These are phyloP conservation scores for Papilio protenor DNA, from an alignment of 2,888 invertebrate species.

Conservation along the genomic window DNA sequence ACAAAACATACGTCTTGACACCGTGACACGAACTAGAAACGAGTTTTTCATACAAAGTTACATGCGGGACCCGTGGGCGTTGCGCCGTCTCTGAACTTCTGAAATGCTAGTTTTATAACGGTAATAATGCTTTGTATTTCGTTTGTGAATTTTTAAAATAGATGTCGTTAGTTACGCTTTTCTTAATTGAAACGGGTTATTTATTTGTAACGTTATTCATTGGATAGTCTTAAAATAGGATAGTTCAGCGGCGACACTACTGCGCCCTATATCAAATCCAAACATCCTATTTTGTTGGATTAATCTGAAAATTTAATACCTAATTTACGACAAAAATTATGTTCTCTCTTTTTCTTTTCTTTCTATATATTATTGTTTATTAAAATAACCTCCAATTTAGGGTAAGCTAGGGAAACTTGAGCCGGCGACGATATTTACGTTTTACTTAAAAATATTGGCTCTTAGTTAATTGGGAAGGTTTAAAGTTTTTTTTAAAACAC, in stretches of 20 bases:
- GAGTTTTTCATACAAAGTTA: constrained; percentile 45
- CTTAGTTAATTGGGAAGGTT: neutral
- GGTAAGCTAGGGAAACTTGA: too few relatives aligned
- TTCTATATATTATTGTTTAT: too few relatives aligned
- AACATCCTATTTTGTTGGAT: too few relatives aligned
- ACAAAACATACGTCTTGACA: constrained; percentile 72
- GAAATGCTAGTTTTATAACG: constrained; percentile 21
- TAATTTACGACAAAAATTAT: too few relatives aligned
- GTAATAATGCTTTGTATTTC: neutral
- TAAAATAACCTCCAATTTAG: too few relatives aligned
- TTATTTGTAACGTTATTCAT: neutral
- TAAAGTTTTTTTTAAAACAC: neutral
- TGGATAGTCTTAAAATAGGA: too few relatives aligned
- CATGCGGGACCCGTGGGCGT: constrained; percentile 1
- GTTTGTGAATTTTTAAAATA: neutral
- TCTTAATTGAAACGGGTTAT: neutral
- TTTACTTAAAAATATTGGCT: neutral
- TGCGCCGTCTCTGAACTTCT: neutral
- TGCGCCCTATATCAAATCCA: too few relatives aligned
- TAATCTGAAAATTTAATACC: too few relatives aligned
- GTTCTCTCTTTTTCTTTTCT: too few relatives aligned
- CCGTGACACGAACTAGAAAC: constrained; percentile 62
- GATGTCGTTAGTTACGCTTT: neutral
- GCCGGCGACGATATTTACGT: neutral
- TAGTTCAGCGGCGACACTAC: too few relatives aligned